phyloP scores from a whole-genome alignment of 2,888 invertebrate species.

The Pyralis farinalis region DNA sequence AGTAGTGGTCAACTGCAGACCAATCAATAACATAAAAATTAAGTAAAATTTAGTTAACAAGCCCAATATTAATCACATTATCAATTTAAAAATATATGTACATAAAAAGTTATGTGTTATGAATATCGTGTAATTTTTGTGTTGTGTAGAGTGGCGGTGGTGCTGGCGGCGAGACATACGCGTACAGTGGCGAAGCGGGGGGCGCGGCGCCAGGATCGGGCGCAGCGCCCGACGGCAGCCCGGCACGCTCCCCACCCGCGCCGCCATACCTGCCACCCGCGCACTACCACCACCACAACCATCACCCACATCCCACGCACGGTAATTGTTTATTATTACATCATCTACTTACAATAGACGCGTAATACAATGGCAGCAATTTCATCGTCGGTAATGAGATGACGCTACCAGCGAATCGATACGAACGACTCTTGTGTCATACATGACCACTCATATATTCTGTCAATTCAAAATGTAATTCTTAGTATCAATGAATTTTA shows the following conservation, averaged over 20 bases:
- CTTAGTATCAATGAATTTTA: too few species aligned
- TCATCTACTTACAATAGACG: background rate
- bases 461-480: too few species aligned
- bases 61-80: too few species aligned
- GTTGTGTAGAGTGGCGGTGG: slow-evolving; percentile 90
- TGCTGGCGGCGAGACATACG: slow-evolving; percentile 94
- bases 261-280: slow-evolving; percentile 49
- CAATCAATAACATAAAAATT: too few species aligned
- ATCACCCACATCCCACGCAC: slow-evolving; percentile 48
- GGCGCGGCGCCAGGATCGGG: slow-evolving; percentile 74
- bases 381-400: too few species aligned
- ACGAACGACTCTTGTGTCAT: too few species aligned
- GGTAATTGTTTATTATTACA: slow-evolving; percentile 20
- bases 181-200: slow-evolving; percentile 94
- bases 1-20: too few species aligned
- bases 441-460: too few species aligned
- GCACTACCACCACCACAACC: slow-evolving; percentile 90
- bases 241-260: slow-evolving; percentile 35
- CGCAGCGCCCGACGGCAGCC: slow-evolving; percentile 72
- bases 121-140: slow-evolving; percentile 83
- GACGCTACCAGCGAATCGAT: too few species aligned
- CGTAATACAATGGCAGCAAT: too few species aligned
- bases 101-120: slow-evolving; percentile 56
- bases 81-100: too few species aligned
- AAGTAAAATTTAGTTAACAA: too few species aligned